phyloP scores from a whole-genome alignment of 2,888 invertebrate species.

The Ctenicera cuprea region DNA sequence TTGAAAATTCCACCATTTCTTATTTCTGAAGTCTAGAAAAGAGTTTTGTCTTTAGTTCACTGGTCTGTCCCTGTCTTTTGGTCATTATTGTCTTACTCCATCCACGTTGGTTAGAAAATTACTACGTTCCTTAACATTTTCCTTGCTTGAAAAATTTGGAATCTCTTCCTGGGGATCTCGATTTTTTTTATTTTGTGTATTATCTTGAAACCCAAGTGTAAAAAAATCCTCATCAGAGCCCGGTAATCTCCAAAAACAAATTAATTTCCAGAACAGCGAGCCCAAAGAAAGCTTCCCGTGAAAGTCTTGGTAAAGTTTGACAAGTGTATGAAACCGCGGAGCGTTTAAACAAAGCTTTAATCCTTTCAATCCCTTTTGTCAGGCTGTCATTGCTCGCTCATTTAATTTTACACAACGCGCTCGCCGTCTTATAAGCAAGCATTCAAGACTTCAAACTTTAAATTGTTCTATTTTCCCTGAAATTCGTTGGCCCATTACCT shows the following conservation, averaged over 20 bases:
- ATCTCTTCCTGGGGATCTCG: too few relatives aligned
- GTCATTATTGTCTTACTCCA: too few relatives aligned
- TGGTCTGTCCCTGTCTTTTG: too few relatives aligned
- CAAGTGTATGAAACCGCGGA: conserved; percentile 62
- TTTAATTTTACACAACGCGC: conserved; percentile 56
- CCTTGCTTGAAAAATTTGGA: too few relatives aligned
- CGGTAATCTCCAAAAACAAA: conserved; percentile 47
- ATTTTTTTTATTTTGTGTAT: neutral
- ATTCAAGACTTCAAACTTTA: conserved; percentile 49
- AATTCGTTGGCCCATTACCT: conserved; percentile 46
- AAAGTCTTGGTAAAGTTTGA: conserved; percentile 59
- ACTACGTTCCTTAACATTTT: too few relatives aligned
- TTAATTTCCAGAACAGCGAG: conserved; percentile 48
- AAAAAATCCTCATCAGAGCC: conserved; percentile 43
- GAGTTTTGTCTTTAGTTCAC: too few relatives aligned
- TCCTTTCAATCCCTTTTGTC: conserved; percentile 61
- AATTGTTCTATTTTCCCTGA: conserved; percentile 50
- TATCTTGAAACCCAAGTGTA: neutral
- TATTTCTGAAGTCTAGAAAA: too few relatives aligned
- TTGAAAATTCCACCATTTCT: too few relatives aligned
- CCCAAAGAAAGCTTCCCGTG: conserved; percentile 48
- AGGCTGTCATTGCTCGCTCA: conserved; percentile 59
- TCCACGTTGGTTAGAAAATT: too few relatives aligned
- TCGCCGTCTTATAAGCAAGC: conserved; percentile 46
- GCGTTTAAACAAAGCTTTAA: conserved; percentile 63